Percentiles rank a stretch among this genome's conserved stretches.
Evolutionary conservation across 2,113 vertebrate genomes (phyloP).

Genomic region (Poeciliopsis occidentalis): DNA sequence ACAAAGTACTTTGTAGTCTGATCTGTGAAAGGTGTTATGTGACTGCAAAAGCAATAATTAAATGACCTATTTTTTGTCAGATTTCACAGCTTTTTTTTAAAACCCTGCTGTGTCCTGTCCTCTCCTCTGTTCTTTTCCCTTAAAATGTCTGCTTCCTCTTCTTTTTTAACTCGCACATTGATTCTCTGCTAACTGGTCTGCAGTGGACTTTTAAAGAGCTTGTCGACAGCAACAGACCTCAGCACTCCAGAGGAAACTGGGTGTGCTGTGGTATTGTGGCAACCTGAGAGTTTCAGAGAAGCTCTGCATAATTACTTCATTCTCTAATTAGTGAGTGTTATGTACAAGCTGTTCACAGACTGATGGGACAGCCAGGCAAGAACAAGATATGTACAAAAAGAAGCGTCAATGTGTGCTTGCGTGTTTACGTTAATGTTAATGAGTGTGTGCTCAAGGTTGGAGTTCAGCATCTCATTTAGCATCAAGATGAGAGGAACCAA

Average conservation of each 20-base stretch:
- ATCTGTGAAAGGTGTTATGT: slow-evolving; percentile 30
- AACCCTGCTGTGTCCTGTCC: slow-evolving; percentile 44
- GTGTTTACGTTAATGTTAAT: slow-evolving; percentile 55
- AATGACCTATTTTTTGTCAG: slow-evolving; percentile 44
- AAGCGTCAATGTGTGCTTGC: slow-evolving; percentile 19
- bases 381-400: slow-evolving; percentile 47
- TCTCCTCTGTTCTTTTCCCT: slow-evolving; percentile 62
- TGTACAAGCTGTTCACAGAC: slow-evolving; percentile 53
- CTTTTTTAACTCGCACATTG: slow-evolving; percentile 49
- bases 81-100: slow-evolving; percentile 25
- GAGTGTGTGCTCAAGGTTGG: slow-evolving; percentile 59
- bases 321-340: slow-evolving; percentile 75
- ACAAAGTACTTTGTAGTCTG: slow-evolving; percentile 10
- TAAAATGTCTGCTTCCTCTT: slow-evolving; percentile 52
- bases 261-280: slow-evolving; percentile 53
- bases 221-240: slow-evolving; percentile 68
- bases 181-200: slow-evolving; percentile 53
- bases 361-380: slow-evolving; percentile 64
- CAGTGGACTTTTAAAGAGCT: slow-evolving; percentile 61
- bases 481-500: slow-evolving; percentile 60
- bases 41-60: not conserved
- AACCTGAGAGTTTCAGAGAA: slow-evolving; percentile 62
- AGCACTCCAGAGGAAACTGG: slow-evolving; percentile 53
- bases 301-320: slow-evolving; percentile 75
- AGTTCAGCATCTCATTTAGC: slow-evolving; percentile 68